Base-by-base conservation (phyloP, 2,888 invertebrate genomes). In the Hetaerina titia region DNA sequence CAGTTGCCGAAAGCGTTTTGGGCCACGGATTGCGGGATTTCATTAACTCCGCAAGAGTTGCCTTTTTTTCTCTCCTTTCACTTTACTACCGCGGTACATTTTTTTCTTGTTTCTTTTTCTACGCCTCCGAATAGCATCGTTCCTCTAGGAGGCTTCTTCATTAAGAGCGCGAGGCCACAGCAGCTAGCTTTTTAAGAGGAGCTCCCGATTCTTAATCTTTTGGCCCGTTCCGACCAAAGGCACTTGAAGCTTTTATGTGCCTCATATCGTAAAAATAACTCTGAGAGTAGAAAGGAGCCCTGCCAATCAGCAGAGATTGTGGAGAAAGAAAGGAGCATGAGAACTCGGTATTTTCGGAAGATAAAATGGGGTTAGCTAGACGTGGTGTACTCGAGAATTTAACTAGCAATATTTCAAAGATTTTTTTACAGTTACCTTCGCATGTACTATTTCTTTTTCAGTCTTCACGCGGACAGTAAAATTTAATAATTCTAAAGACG, bases 41-140 rank as follows among this genome's bases (percentile, higher is more conserved):
- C 69, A 69, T 69, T 69, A 69, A 69, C 22, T 69, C 69, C 69
- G 69, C n/a, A 45, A n/a, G 69, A 69, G 69, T n/a, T 69, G n/a
- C 7, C 69, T n/a, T 69, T 69, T 69, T 69, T 19, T 63, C 17
- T 69, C n/a, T n/a, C 69, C 19, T n/a, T 69, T 69, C 11, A 9
- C 69, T 69, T 6, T 45, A 45, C 45, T 45, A 45, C 45, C 45
- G 45, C 45, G 45, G 45, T 45, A 45, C 45, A 45, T 45, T 45
- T 45, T 45, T 45, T 45, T 45, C 45, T 69, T 69, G 8, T 69
- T n/a, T 22, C 22, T 69, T 45, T 45, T 6, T 9, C 22, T 69
- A n/a, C 69, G 11, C 69, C 69, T 69, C n/a, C 69, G n/a, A 69
- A 69, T 69, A n/a, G n/a, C 5, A n/a, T 69, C 69, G 22, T 69